Evolutionary conservation across 92 coral and sea anemone genomes (phyloP).

Genomic region (Siderastrea siderea): DNA sequence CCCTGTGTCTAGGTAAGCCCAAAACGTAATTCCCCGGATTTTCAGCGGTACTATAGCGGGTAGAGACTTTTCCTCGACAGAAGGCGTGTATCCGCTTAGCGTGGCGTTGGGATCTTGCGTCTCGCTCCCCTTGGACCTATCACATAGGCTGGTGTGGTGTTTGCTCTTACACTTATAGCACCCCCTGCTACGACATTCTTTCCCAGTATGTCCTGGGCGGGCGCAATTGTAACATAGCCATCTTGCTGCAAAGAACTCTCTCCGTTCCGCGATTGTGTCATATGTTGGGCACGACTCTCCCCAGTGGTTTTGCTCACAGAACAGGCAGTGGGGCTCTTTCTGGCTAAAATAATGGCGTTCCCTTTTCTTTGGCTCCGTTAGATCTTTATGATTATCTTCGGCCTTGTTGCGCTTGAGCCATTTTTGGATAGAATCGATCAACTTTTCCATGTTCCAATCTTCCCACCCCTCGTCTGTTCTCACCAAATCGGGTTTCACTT

Average conservation of each 20-base stretch:
- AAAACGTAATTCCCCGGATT: slow-evolving; percentile 43
- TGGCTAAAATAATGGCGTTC: too few relatives aligned
- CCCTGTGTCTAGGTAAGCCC: slow-evolving; percentile 77
- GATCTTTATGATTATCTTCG: too few relatives aligned
- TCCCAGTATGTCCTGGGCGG: slow-evolving; percentile 46
- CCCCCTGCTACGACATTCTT: slow-evolving; percentile 49
- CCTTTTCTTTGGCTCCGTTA: too few relatives aligned
- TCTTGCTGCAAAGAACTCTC: slow-evolving; percentile 44
- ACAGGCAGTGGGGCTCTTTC: too few relatives aligned
- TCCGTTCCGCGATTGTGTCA: not conserved
- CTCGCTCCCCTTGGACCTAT: not conserved
- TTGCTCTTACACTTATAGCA: slow-evolving; percentile 55
- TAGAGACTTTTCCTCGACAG: slow-evolving; percentile 34
- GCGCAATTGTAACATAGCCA: slow-evolving; percentile 68
- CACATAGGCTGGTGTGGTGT: slow-evolving; percentile 76
- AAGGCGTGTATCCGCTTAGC: slow-evolving; percentile 22
- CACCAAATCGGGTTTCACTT: slow-evolving; percentile 12
- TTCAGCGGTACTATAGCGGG: slow-evolving; percentile 75
- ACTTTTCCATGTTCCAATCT: slow-evolving; percentile 31
- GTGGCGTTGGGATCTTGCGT: not conserved
- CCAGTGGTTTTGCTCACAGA: too few relatives aligned
- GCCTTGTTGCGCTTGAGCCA: too few relatives aligned
- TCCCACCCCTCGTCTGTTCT: slow-evolving; percentile 9
- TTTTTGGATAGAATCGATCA: not conserved
- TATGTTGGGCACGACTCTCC: too few relatives aligned